Conservation (phyloP, 2,113 vertebrate species). For the Brachypodius melanocephalos region DNA sequence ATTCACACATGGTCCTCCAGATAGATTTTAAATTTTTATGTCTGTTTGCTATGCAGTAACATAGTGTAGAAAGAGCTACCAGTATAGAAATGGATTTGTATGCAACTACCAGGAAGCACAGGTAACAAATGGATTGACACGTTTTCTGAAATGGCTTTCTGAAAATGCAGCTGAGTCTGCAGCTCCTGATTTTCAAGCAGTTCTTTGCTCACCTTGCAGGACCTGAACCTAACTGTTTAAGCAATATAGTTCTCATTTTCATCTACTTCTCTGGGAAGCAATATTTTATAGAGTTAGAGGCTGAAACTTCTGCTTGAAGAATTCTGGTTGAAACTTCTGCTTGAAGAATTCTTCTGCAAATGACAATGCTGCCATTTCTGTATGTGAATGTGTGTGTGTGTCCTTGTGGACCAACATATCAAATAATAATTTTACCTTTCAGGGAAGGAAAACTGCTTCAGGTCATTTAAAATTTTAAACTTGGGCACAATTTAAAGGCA, state of each 20-base stretch:
- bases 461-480: background rate
- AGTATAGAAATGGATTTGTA: background rate
- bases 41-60: background rate
- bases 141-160: background rate
- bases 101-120: background rate
- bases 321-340: background rate
- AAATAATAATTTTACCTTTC: background rate
- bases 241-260: background rate
- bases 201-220: background rate
- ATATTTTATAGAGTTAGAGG: background rate
- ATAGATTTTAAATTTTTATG: background rate
- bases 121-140: background rate
- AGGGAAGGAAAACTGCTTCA: background rate
- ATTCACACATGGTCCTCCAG: background rate
- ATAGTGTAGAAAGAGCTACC: background rate
- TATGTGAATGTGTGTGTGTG: background rate
- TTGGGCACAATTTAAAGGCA: background rate
- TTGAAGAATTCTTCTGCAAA: background rate
- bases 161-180: background rate
- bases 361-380: background rate
- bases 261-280: background rate
- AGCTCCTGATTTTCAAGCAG: background rate
- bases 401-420: background rate
- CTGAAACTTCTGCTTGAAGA: background rate
- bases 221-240: background rate